Percentiles rank a stretch among this genome's conserved stretches.
These are phyloP conservation scores for Galeopterus variegatus DNA, from an alignment of 2,113 vertebrate genomes.

Conservation along the genomic window DNA sequence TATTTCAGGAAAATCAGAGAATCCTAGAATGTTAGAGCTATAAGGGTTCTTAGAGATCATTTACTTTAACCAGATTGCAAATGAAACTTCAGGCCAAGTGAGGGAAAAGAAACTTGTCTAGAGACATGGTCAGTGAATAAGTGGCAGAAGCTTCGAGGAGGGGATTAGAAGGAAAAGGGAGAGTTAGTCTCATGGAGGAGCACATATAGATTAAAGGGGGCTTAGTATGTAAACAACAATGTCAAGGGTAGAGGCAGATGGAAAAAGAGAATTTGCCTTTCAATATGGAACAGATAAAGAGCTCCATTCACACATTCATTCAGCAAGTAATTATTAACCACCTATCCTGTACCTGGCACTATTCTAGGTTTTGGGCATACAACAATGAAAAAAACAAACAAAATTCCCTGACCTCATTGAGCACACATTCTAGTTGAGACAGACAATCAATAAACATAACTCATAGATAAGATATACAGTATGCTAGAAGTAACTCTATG, in stretches of 20 bases:
- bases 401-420: not conserved
- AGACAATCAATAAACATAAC: conserved; percentile 32
- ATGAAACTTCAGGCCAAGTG: not conserved
- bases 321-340: not conserved
- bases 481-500: conserved; percentile 3
- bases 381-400: not conserved
- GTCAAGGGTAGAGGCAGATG: not conserved
- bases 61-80: conserved; percentile 33
- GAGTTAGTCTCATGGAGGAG: not conserved
- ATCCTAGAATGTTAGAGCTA: not conserved
- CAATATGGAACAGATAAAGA: not conserved
- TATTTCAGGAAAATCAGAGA: conserved; percentile 20
- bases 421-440: conserved; percentile 28
- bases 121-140: not conserved
- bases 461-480: not conserved
- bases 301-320: not conserved
- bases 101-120: not conserved
- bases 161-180: not conserved
- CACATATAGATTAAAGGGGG: not conserved
- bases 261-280: not conserved
- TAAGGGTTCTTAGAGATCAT: not conserved
- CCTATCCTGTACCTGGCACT: not conserved
- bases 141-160: not conserved
- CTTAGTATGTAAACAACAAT: not conserved
- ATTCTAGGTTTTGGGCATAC: not conserved